Conservation (phyloP, 2,797 vertebrate species). For the Syngnathus rostellatus region DNA sequence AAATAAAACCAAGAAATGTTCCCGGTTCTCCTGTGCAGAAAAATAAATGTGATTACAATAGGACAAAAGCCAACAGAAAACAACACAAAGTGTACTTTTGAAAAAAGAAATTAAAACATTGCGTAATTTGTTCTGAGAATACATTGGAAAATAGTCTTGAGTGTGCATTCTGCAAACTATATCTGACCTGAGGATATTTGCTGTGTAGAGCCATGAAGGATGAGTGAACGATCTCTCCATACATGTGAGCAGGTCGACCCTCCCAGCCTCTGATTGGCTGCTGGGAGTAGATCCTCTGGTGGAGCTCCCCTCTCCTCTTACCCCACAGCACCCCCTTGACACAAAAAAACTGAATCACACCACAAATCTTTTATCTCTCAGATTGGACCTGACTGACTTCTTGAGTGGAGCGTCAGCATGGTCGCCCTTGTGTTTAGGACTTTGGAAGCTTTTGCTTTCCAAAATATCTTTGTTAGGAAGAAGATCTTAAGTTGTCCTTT, state of each 20-base stretch:
- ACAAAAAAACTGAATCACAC: slow-evolving; percentile 13
- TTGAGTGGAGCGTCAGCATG: no score
- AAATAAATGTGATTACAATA: background rate
- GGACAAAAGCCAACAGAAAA: background rate
- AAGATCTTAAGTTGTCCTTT: no score
- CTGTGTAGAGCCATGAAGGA: slow-evolving; percentile 65
- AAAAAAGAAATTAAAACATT: background rate
- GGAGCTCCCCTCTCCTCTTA: slow-evolving; percentile 63
- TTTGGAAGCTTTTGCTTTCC: no score
- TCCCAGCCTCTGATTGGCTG: slow-evolving; percentile 74
- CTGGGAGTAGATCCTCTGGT: slow-evolving; percentile 62
- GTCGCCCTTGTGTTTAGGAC: no score
- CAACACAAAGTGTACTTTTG: background rate
- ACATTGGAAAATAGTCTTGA: background rate
- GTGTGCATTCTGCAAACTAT: background rate
- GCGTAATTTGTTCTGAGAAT: background rate
- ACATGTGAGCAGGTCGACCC: slow-evolving; percentile 62
- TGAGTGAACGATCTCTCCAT: slow-evolving; percentile 75
- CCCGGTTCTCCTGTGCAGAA: slow-evolving; percentile 59
- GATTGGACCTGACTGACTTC: background rate
- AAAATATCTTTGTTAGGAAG: no score
- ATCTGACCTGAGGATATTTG: slow-evolving; percentile 63
- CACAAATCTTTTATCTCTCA: background rate
- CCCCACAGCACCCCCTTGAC: slow-evolving; percentile 71
- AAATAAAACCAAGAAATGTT: slow-evolving; percentile 74